Conservation (phyloP, 1,140 invertebrate genomes). For the Trinorchestia longiramus region DNA sequence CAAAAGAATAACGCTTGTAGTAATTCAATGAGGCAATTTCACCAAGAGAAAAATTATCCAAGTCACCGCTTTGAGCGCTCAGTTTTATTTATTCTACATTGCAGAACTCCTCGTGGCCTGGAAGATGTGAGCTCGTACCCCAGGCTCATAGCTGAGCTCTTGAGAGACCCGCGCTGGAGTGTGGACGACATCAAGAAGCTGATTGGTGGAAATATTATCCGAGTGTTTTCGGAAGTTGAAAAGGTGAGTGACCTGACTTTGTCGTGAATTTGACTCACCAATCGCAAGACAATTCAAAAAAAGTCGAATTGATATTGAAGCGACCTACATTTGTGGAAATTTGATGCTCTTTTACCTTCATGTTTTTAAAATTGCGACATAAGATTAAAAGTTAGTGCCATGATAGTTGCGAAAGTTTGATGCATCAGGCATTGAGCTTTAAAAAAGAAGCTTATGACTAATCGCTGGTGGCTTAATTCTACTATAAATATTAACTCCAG, state of each 20-base stretch:
- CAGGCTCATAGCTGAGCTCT: constrained; percentile 76
- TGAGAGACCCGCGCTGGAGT: constrained; percentile 69
- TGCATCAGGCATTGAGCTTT: neutral
- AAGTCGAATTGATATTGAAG: neutral
- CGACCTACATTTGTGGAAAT: neutral
- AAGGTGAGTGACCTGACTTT: constrained; percentile 68
- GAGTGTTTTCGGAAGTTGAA: constrained; percentile 72
- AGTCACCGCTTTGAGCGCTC: neutral
- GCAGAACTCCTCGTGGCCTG: constrained; percentile 75
- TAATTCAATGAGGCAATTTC: neutral
- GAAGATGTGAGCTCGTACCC: constrained; percentile 95
- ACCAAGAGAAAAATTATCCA: neutral
- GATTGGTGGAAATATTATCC: constrained; percentile 72
- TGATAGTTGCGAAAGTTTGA: neutral
- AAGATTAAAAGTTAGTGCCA: neutral
- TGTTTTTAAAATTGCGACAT: neutral
- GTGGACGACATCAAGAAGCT: constrained; percentile 72
- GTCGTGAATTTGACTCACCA: neutral
- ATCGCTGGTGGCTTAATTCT: too few relatives aligned
- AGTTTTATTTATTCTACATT: neutral
- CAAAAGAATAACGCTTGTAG: neutral
- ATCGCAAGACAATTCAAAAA: neutral
- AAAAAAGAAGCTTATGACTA: neutral
- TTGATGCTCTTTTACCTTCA: neutral
- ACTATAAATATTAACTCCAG: too few relatives aligned